Evolutionary conservation across 2,888 invertebrate species (phyloP).

Genomic region (Polyploca ridens): DNA sequence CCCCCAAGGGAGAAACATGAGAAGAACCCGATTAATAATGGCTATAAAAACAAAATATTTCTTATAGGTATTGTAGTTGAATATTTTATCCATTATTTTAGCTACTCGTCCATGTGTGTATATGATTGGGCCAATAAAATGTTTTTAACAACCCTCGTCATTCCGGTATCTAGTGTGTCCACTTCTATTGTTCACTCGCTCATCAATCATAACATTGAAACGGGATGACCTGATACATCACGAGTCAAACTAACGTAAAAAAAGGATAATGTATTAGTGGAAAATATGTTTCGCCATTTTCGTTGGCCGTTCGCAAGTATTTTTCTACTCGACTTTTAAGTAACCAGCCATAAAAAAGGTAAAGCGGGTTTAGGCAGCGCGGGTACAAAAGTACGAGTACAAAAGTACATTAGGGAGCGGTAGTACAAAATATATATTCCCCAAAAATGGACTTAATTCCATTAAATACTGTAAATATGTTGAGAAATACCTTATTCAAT

Average conservation of each 20-base stretch:
- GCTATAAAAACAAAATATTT: no score
- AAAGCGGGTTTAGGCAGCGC: no score
- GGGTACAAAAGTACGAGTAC: no score
- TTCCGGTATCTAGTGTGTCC: constrained; percentile 19
- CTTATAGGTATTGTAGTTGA: no score
- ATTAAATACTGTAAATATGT: no score
- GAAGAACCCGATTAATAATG: no score
- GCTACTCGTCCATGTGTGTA: constrained; percentile 18
- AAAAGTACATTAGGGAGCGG: no score
- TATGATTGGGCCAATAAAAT: constrained; percentile 22
- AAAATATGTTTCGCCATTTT: constrained; percentile 11
- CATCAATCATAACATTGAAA: constrained; percentile 30
- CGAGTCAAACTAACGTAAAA: constrained; percentile 21
- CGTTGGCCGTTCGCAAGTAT: not conserved
- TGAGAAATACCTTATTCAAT: no score
- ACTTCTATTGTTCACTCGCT: constrained; percentile 27
- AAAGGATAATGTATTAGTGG: constrained; percentile 7
- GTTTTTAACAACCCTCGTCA: constrained; percentile 31
- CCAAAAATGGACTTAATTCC: no score
- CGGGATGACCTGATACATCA: constrained; percentile 9
- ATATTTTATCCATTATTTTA: constrained; percentile 22
- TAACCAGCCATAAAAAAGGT: not conserved
- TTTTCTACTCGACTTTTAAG: not conserved
- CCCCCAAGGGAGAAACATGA: no score
- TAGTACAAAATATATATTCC: no score